Conservation (phyloP, 2,797 vertebrate genomes). For the Anguilla obscura region DNA sequence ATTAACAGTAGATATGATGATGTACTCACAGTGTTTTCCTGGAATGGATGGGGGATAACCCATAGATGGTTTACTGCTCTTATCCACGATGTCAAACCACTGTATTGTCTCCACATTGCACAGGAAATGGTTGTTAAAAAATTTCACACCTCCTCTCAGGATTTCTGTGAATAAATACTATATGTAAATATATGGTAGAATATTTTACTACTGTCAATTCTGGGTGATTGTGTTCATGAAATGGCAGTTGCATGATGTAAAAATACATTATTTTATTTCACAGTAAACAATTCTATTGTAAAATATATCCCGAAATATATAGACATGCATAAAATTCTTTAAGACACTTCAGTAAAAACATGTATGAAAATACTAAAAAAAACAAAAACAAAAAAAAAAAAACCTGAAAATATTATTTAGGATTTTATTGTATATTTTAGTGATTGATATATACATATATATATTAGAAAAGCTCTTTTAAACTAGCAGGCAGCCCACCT, state of each 20-base stretch:
- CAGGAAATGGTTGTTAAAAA: slow-evolving; percentile 74
- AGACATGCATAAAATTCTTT: background rate
- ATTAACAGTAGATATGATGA: background rate
- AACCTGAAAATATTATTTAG: no score
- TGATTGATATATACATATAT: background rate
- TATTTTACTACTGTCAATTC: background rate
- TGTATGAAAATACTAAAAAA: background rate
- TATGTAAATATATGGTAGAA: background rate
- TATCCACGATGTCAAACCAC: slow-evolving; percentile 86
- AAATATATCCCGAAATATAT: background rate
- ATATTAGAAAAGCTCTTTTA: no score
- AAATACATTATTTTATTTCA: no score
- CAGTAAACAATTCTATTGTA: no score
- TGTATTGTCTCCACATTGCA: slow-evolving; percentile 86
- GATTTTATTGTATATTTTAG: no score
- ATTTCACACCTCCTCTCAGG: slow-evolving; percentile 83
- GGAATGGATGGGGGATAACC: slow-evolving; percentile 32
- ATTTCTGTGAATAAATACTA: slow-evolving; percentile 78
- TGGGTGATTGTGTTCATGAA: background rate
- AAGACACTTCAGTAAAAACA: background rate
- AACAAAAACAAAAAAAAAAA: background rate
- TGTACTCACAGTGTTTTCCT: slow-evolving; percentile 73
- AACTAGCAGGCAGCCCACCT: no score
- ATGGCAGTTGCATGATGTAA: no score
- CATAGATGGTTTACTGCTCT: slow-evolving; percentile 57